Evolutionary conservation across 2,888 invertebrate species (phyloP).

Genomic region (Amaurobius ferox): DNA sequence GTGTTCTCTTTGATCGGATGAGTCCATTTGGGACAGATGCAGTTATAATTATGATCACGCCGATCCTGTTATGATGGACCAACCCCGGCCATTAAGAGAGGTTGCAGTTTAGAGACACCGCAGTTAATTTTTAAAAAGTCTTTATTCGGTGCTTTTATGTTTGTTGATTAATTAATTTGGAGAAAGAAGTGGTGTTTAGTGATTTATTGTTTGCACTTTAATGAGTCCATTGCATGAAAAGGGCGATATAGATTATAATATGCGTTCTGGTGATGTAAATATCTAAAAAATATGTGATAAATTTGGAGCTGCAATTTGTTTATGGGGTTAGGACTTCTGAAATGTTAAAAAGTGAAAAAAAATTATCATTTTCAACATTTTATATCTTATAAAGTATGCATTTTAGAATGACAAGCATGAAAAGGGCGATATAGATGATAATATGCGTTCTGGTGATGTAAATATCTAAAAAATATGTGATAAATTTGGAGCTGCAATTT

Average conservation of each 20-base stretch:
- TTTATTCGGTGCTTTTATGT: not conserved
- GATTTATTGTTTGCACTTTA: not conserved
- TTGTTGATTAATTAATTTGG: not conserved
- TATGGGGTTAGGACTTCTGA: too few relatives aligned
- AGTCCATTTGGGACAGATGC: slow-evolving; percentile 42
- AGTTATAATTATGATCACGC: slow-evolving; percentile 25
- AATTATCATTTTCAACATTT: too few relatives aligned
- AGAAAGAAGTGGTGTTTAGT: not conserved
- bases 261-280: too few relatives aligned
- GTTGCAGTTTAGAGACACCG: not conserved
- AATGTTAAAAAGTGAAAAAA: too few relatives aligned
- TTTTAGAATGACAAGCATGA: not conserved
- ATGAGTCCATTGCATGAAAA: not conserved
- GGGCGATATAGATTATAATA: too few relatives aligned
- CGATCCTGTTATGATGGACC: slow-evolving; percentile 4
- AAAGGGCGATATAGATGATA: too few relatives aligned
- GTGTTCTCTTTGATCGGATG: slow-evolving; percentile 39
- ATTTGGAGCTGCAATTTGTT: too few relatives aligned
- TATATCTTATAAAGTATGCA: too few relatives aligned
- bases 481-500: too few relatives aligned
- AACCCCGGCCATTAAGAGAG: slow-evolving; percentile 41
- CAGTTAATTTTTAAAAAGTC: not conserved
- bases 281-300: too few relatives aligned
- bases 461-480: too few relatives aligned
- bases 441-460: too few relatives aligned